phyloP scores from a whole-genome alignment of 2,113 vertebrate genomes.

The Oncorhynchus gorbuscha region DNA sequence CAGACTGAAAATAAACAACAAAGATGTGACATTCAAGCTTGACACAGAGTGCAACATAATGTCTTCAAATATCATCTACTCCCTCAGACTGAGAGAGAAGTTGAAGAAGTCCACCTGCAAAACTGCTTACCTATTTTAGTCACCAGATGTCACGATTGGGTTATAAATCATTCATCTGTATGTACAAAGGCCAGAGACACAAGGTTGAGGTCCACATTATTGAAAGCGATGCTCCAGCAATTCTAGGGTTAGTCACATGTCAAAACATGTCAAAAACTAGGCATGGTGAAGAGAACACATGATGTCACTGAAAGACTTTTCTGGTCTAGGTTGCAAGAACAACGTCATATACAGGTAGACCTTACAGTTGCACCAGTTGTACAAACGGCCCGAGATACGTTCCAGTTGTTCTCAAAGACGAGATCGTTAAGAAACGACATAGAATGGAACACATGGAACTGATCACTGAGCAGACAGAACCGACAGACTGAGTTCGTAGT shows the following conservation, averaged over 20 bases:
- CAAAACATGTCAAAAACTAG: not conserved
- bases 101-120: not conserved
- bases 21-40: not conserved
- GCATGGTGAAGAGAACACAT: slow-evolving; percentile 5
- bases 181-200: slow-evolving; percentile 8
- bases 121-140: slow-evolving; percentile 5
- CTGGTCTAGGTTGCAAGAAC: slow-evolving; percentile 10
- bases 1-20: slow-evolving; percentile 8
- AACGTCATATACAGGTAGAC: slow-evolving; percentile 12
- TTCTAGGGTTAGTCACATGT: too few relatives aligned
- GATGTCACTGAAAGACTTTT: not conserved
- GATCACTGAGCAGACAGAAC: slow-evolving; percentile 19
- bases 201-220: slow-evolving; percentile 12
- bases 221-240: slow-evolving; percentile 13
- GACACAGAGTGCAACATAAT: slow-evolving; percentile 15
- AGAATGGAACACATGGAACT: slow-evolving; percentile 9
- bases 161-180: not conserved
- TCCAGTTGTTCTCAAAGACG: slow-evolving; percentile 13
- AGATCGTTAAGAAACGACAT: slow-evolving; percentile 1
- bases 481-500: slow-evolving; percentile 22
- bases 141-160: slow-evolving; percentile 17
- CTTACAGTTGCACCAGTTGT: not conserved
- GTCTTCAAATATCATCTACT: not conserved
- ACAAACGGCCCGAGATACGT: slow-evolving; percentile 14
- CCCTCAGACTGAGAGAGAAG: not conserved